Base-by-base conservation (phyloP, 2,797 vertebrate genomes). In the Chelmon rostratus region DNA sequence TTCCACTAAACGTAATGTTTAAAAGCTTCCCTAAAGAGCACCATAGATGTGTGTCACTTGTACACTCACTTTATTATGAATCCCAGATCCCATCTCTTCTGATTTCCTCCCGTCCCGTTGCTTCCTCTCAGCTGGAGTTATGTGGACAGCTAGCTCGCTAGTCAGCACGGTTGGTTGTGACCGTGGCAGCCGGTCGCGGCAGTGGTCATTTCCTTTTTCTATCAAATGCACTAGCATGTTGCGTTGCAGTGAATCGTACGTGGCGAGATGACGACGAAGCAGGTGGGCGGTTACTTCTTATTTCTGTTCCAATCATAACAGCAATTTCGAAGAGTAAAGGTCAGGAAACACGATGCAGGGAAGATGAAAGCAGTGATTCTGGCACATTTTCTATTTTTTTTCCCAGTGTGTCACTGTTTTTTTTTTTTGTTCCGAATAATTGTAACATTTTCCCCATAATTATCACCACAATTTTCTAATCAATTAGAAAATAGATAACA, bases 171-270 rank as follows among this genome's bases (percentile, higher is more conserved):
- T 78, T 13, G 64, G 63, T 53, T 78, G 82, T 18, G 0, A 12
- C 5, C 18, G 6, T 0, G 11, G 0, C 0, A 10, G 37, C 12
- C 15, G 12, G 12, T 6, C 7, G 56, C 13, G 15, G 12, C 66
- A 90, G n/a, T 93, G 92, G 92, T 64, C 77, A 12, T 5, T n/a
- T 11, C 12, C 21, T 59, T 74, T 40, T 6, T 70, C 79, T 0
- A 25, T 87, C 82, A 89, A 67, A 74, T 2, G 0, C 7, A 42
- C 37, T 35, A 88, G 80, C 91, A 93, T 0, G 91, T 86, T 95
- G 53, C 42, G 92, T 87, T 95, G 92, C 89, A 78, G 19, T 50
- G 83, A 68, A 68, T 87, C 3, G 83, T 92, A 94, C 94, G 94
- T 94, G 94, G 94, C 93, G 88, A 87, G 42, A 58, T 84, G 82